phyloP scores from a whole-genome alignment of 2,888 invertebrate species.

The Sialis lutaria region DNA sequence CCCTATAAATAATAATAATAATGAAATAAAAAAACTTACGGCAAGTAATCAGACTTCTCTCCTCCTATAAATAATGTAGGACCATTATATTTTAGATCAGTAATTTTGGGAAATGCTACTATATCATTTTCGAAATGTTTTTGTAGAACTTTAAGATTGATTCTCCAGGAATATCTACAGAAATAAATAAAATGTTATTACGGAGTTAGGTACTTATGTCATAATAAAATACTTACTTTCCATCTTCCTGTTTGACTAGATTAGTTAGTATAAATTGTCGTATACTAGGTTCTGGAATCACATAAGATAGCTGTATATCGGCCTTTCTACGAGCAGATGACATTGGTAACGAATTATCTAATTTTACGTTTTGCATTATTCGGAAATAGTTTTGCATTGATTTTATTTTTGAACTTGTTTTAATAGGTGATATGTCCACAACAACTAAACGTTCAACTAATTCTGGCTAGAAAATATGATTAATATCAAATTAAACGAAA shows the following conservation, averaged over 20 bases:
- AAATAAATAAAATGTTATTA: not conserved
- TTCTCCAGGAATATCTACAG: slow-evolving; percentile 49
- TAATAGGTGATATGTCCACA: slow-evolving; percentile 53
- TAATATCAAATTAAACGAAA: not conserved
- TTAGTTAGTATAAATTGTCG: slow-evolving; percentile 75
- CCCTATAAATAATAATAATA: too few relatives aligned
- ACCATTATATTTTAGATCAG: slow-evolving; percentile 32
- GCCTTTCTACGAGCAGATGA: slow-evolving; percentile 50
- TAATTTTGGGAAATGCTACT: slow-evolving; percentile 40
- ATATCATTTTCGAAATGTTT: slow-evolving; percentile 45
- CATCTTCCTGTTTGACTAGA: slow-evolving; percentile 32
- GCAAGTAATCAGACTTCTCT: slow-evolving; percentile 62
- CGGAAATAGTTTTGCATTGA: slow-evolving; percentile 46
- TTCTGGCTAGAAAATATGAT: slow-evolving; percentile 28
- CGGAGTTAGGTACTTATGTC: not conserved
- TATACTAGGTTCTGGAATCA: slow-evolving; percentile 37
- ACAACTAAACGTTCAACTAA: slow-evolving; percentile 48
- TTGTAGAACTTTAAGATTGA: slow-evolving; percentile 59
- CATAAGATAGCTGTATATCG: slow-evolving; percentile 41
- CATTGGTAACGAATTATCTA: slow-evolving; percentile 44
- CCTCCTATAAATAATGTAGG: slow-evolving; percentile 77
- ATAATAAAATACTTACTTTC: slow-evolving; percentile 14
- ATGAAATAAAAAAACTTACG: slow-evolving; percentile 27
- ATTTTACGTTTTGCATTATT: slow-evolving; percentile 40
- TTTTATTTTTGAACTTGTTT: slow-evolving; percentile 38